Evolutionary conservation across 1,140 invertebrate species (phyloP), one percentile per base, ranked within the genome.

Genomic region (Acromyrmex echinatior): DNA sequence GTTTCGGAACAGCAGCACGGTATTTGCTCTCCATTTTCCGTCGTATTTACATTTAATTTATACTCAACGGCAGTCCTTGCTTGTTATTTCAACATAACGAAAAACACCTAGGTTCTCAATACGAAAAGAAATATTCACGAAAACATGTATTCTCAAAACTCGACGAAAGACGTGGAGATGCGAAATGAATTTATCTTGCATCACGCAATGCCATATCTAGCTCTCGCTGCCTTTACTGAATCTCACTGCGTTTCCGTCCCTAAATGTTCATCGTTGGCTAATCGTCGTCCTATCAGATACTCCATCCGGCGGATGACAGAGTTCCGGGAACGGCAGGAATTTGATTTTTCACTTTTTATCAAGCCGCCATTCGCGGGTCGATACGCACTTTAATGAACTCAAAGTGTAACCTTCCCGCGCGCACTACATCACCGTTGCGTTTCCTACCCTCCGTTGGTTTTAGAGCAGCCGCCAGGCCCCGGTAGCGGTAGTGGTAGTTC

Each of bases 351-450:
- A 74, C 62, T 89, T 92, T 91, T 90, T 90, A 86, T 63, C 73
- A 73, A 77, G 78, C 79, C 58, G 58, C 85, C 60, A 53, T 86
- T 86, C 86, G 87, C 63, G 86, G 77, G 93, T 93, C 92, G 92
- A 93, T 92, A 86, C 84, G 21, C 80, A 78, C 73, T 93, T 92
- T 93, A 93, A 93, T 92, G 90, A 93, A 92, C 89, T 92, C 86
- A 87, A 92, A 93, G 90, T 91, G 87, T 89, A 79, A 51, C 68
- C 68, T 63, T 5, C 49, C 70, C 51, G 58, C 78, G 85, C 82
- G 68, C 68, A n/a, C 56, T 60, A 51, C 60, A 51, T 73, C 76
- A 18, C 63, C 70, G 60, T 25, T 76, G 66, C 86, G 51, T 70
- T 70, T 39, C 66, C 78, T 77, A 74, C 51, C 73, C 87, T 86